A percentile compares a stretch with the other conserved stretches of the same genome.
Evolutionary conservation across 2,888 invertebrate species (phyloP).

Genomic region (Lasioglossum pauxillum): DNA sequence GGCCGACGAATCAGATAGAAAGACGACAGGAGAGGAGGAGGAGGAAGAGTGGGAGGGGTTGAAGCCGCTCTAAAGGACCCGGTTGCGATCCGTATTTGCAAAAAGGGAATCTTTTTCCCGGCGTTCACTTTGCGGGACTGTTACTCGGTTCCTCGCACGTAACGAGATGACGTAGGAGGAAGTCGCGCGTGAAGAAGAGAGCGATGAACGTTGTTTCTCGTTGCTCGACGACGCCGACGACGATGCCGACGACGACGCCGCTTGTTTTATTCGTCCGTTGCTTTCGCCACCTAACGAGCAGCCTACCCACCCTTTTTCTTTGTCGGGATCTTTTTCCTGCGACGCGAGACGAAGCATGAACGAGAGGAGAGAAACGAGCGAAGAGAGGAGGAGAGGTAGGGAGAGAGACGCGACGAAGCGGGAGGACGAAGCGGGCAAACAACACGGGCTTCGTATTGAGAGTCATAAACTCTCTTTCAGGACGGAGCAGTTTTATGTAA

Average conservation of each 20-base stretch:
- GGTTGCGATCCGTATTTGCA: constrained; percentile 52
- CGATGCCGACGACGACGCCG: neutral
- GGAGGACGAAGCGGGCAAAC: constrained; percentile 31
- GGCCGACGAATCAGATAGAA: constrained; percentile 49
- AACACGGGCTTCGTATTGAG: constrained; percentile 40
- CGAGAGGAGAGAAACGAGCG: neutral
- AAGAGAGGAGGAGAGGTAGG: neutral
- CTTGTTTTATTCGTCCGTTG: constrained; percentile 52
- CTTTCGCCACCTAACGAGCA: constrained; percentile 69
- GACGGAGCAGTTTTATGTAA: constrained; percentile 53
- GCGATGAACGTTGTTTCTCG: constrained; percentile 55
- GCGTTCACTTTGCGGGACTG: constrained; percentile 56
- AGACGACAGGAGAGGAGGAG: constrained; percentile 10
- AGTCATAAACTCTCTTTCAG: constrained; percentile 45
- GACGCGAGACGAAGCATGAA: neutral
- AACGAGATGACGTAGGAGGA: constrained; percentile 64
- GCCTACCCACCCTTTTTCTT: constrained; percentile 60
- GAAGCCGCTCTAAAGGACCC: constrained; percentile 33
- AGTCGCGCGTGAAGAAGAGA: constrained; percentile 61
- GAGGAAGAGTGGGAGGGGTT: neutral
- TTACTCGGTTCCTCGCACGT: constrained; percentile 61
- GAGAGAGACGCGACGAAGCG: constrained; percentile 7
- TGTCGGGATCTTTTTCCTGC: constrained; percentile 48
- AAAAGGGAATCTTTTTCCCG: constrained; percentile 50
- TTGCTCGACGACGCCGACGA: neutral